phyloP scores from a whole-genome alignment of 2,113 vertebrate species.

The Notarius quadriscutis region DNA sequence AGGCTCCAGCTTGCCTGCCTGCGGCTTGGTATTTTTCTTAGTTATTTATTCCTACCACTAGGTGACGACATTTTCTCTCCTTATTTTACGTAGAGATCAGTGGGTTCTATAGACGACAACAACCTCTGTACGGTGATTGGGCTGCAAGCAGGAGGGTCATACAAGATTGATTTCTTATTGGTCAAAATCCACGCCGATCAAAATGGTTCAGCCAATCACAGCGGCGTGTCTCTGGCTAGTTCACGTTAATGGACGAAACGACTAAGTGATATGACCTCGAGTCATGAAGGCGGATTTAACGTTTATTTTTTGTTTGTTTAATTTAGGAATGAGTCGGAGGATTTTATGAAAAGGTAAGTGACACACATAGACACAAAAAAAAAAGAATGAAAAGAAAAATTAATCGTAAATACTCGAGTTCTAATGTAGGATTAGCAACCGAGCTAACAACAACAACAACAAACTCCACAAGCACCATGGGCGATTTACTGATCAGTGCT shows the following conservation, averaged over 20 bases:
- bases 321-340: not conserved
- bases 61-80: too few relatives aligned
- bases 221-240: not conserved
- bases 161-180: not conserved
- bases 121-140: not conserved
- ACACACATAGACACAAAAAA: too few relatives aligned
- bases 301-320: not conserved
- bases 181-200: not conserved
- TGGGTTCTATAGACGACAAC: not conserved
- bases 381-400: too few relatives aligned
- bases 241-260: not conserved
- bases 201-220: not conserved
- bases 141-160: not conserved
- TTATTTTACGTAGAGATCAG: too few relatives aligned
- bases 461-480: too few relatives aligned
- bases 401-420: too few relatives aligned
- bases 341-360: not conserved
- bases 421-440: too few relatives aligned
- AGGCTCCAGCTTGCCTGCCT: too few relatives aligned
- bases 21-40: too few relatives aligned
- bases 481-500: not conserved
- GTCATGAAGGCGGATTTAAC: not conserved
- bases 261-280: not conserved
- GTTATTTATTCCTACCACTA: too few relatives aligned
- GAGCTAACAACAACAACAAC: not conserved